These are phyloP conservation scores for Pachyrhynchus sulphureomaculatus DNA, from an alignment of 1,140 invertebrate genomes.

Conservation along the genomic window DNA sequence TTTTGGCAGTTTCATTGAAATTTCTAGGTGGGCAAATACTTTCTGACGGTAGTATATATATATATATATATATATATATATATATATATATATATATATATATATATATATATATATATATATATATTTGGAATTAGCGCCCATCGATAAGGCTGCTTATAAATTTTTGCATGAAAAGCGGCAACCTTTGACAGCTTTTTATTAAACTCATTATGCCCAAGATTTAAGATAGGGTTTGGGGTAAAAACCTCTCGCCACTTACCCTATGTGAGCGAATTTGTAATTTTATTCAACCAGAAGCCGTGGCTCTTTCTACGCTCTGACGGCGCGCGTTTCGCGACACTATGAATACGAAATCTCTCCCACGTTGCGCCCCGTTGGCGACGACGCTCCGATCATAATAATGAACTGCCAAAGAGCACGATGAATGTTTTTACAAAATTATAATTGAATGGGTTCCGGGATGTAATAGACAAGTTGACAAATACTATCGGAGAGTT, in stretches of 20 bases:
- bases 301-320: constrained; percentile 23
- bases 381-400: constrained; percentile 36
- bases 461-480: constrained; percentile 29
- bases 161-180: constrained; percentile 15
- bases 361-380: constrained; percentile 23
- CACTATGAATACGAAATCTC: constrained; percentile 41
- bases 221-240: constrained; percentile 22
- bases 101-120: no score
- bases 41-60: no score
- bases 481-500: constrained; percentile 13
- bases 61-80: no score
- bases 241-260: constrained; percentile 9
- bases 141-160: no score
- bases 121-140: no score
- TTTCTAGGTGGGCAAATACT: no score
- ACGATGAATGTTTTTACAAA: constrained; percentile 28
- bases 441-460: constrained; percentile 31
- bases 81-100: no score
- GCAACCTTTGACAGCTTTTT: constrained; percentile 25
- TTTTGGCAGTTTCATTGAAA: no score
- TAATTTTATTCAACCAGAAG: constrained; percentile 40
- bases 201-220: constrained; percentile 24
- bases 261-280: constrained; percentile 36
- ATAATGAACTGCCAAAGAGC: constrained; percentile 35
- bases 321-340: constrained; percentile 16